Percentiles rank a stretch among this genome's conserved stretches.
Conservation (phyloP, 1,140 invertebrate genomes). For the Heterodera carotae region DNA sequence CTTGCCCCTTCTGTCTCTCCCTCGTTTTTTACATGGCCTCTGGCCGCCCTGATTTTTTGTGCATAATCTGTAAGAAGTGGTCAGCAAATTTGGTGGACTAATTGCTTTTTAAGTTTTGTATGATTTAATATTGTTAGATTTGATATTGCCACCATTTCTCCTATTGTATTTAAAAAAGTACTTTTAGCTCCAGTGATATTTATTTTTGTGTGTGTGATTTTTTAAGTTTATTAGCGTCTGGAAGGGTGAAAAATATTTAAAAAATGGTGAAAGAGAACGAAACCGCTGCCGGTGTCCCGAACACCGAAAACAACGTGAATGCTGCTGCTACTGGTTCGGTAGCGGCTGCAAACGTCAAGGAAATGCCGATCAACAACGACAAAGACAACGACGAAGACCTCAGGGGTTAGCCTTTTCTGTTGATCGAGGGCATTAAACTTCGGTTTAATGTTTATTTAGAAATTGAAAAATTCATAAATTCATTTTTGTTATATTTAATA, state of each 20-base stretch:
- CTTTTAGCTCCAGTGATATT: conserved; percentile 16
- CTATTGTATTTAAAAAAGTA: neutral
- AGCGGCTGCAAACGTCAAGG: neutral
- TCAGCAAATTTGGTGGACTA: too few species aligned
- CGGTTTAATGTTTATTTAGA: too few species aligned
- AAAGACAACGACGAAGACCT: conserved; percentile 2
- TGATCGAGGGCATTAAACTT: too few species aligned
- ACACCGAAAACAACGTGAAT: conserved; percentile 11
- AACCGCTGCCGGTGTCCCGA: conserved; percentile 11
- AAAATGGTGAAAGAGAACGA: conserved; percentile 29
- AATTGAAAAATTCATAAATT: too few species aligned
- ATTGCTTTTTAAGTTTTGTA: too few species aligned
- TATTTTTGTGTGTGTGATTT: conserved; percentile 1
- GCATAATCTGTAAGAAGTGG: too few species aligned
- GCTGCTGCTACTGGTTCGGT: neutral
- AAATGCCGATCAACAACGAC: conserved; percentile 17
- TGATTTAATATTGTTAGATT: too few species aligned
- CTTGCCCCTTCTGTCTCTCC: too few species aligned
- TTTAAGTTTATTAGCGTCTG: neutral
- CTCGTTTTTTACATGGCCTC: too few species aligned
- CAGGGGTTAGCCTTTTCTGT: conserved; percentile 7
- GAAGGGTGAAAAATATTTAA: neutral
- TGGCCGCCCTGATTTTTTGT: too few species aligned
- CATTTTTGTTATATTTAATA: too few species aligned
- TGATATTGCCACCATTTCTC: too few species aligned